Evolutionary conservation across 2,797 vertebrate species (phyloP).

Genomic region (Microctenopoma lineatum): DNA sequence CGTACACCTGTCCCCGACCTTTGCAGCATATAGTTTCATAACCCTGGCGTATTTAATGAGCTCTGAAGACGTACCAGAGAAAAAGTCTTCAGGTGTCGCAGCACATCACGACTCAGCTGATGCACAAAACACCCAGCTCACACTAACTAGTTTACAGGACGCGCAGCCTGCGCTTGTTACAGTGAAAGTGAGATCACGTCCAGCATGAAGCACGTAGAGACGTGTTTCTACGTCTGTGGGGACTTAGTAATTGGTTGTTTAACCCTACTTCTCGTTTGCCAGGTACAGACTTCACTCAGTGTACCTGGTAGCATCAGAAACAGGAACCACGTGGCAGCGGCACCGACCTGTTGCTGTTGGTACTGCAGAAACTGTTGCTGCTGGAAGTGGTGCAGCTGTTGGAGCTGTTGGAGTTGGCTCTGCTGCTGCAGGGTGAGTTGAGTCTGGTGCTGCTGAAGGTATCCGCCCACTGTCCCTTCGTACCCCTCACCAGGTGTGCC

Average conservation of each 20-base stretch:
- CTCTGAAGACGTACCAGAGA: constrained; percentile 37
- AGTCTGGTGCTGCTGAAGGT: constrained; percentile 85
- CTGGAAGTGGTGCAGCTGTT: constrained; percentile 85
- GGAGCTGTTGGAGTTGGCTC: constrained; percentile 83
- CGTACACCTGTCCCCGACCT: constrained; percentile 55
- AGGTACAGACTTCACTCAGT: neutral
- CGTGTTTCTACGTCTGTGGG: neutral
- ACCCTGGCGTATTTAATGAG: constrained; percentile 62
- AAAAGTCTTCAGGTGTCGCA: constrained; percentile 34
- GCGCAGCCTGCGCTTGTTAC: neutral
- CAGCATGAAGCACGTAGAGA: no score
- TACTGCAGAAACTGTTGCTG: constrained; percentile 87
- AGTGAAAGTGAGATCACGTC: no score
- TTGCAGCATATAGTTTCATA: constrained; percentile 65
- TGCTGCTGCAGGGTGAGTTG: constrained; percentile 84
- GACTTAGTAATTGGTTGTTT: no score
- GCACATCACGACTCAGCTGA: constrained; percentile 40
- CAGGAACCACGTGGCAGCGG: neutral
- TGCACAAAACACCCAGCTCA: constrained; percentile 16
- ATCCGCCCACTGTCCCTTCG: constrained; percentile 86
- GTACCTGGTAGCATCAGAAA: no score
- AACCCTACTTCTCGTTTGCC: neutral
- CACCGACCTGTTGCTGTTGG: constrained; percentile 73
- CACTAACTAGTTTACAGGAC: neutral
- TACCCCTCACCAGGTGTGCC: constrained; percentile 87